A percentile compares a stretch with the other conserved stretches of the same genome.
phyloP scores from a whole-genome alignment of 2,888 invertebrate genomes.

The Patella pellucida region DNA sequence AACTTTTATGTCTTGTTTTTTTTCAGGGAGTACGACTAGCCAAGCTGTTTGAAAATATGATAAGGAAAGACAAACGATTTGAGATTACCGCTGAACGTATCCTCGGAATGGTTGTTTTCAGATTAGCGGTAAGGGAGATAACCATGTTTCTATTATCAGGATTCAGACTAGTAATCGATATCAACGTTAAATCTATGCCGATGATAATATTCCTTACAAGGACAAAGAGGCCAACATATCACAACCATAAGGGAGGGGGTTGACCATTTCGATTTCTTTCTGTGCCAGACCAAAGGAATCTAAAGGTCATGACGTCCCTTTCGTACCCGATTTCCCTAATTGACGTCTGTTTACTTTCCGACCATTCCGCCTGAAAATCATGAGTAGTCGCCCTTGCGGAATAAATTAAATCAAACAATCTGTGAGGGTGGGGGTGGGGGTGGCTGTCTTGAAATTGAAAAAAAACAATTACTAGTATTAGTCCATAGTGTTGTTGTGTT shows the following conservation, averaged over 20 bases:
- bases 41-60: slow-evolving; percentile 89
- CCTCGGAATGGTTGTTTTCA: slow-evolving; percentile 91
- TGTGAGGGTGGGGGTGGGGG: no score
- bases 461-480: no score
- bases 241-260: no score
- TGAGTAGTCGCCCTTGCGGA: no score
- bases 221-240: background rate
- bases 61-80: slow-evolving; percentile 86
- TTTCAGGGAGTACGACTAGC: slow-evolving; percentile 88
- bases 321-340: no score
- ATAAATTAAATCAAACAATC: no score
- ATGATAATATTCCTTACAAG: background rate
- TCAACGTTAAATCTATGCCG: background rate
- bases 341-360: no score
- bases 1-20: background rate
- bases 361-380: no score
- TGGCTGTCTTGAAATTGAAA: no score
- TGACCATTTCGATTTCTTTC: slow-evolving; percentile 60
- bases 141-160: background rate
- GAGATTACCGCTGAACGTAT: slow-evolving; percentile 90
- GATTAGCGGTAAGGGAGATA: slow-evolving; percentile 74
- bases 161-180: background rate
- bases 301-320: no score
- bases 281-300: no score
- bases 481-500: no score